Conservation (phyloP, 2,113 vertebrate species). For the Stigmatopora nigra region DNA sequence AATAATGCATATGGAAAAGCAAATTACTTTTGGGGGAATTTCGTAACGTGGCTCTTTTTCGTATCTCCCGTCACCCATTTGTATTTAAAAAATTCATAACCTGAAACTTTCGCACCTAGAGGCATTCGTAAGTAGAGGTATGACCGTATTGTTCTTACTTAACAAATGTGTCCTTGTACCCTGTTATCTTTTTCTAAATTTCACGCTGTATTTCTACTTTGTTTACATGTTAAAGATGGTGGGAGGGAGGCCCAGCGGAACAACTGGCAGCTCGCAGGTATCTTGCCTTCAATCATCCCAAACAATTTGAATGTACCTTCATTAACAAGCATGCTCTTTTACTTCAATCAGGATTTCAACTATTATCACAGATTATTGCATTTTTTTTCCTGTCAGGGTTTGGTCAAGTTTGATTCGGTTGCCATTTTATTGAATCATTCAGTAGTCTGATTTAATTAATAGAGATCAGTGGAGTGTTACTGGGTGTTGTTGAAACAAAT, state of each 20-base stretch:
- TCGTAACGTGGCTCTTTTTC: no score
- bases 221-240: constrained; percentile 66
- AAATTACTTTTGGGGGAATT: no score
- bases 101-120: no score
- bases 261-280: constrained; percentile 74
- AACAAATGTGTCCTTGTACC: constrained; percentile 54
- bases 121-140: no score
- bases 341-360: background rate
- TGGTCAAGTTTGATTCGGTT: background rate
- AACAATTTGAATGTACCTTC: constrained; percentile 5
- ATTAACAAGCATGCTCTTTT: background rate
- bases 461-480: background rate
- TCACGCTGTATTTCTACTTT: constrained; percentile 31
- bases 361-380: background rate
- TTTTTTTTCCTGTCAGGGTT: background rate
- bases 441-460: background rate
- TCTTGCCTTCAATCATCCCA: constrained; percentile 7
- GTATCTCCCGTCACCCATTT: no score
- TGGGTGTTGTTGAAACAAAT: no score
- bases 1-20: no score
- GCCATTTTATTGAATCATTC: background rate
- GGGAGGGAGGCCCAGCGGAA: constrained; percentile 71
- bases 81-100: no score
- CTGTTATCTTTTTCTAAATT: constrained; percentile 43
- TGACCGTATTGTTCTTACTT: no score